Percentiles rank a stretch among this genome's conserved stretches.
Evolutionary conservation across 2,888 invertebrate genomes (phyloP).

Genomic region (Nephrocerus scutellatus): DNA sequence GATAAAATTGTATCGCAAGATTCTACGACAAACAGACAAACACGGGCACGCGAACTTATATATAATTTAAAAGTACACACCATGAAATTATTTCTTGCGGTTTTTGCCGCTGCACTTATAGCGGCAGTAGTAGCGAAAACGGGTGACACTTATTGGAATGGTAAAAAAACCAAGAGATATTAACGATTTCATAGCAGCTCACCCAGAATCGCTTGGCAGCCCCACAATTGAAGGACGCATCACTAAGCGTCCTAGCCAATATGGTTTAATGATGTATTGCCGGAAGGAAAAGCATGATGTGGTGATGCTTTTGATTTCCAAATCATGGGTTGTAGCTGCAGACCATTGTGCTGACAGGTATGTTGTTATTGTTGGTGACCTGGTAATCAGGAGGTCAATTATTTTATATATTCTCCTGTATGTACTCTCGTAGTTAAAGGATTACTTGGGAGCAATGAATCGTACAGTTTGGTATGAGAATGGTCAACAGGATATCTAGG

Average conservation of each 20-base stretch:
- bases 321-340: slow-evolving; percentile 38
- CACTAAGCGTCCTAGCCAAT: slow-evolving; percentile 38
- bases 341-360: slow-evolving; percentile 39
- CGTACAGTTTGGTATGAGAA: slow-evolving; percentile 27
- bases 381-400: neutral
- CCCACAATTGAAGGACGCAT: slow-evolving; percentile 36
- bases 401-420: neutral
- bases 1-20: no score
- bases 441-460: slow-evolving; percentile 33
- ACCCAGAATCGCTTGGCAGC: neutral
- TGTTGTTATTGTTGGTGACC: slow-evolving; percentile 6
- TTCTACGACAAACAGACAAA: no score
- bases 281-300: slow-evolving; percentile 32
- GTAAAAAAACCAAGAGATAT: slow-evolving; percentile 14
- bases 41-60: no score
- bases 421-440: slow-evolving; percentile 23
- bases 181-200: slow-evolving; percentile 1
- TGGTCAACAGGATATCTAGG: slow-evolving; percentile 31
- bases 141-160: no score
- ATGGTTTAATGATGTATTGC: slow-evolving; percentile 30
- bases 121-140: no score
- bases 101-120: no score
- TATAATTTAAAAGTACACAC: no score
- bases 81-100: no score
- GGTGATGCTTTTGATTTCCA: slow-evolving; percentile 39